Evolutionary conservation across 2,113 vertebrate species (phyloP), one percentile per base, ranked within the genome.

Genomic region (Periophthalmodon schlosseri): DNA sequence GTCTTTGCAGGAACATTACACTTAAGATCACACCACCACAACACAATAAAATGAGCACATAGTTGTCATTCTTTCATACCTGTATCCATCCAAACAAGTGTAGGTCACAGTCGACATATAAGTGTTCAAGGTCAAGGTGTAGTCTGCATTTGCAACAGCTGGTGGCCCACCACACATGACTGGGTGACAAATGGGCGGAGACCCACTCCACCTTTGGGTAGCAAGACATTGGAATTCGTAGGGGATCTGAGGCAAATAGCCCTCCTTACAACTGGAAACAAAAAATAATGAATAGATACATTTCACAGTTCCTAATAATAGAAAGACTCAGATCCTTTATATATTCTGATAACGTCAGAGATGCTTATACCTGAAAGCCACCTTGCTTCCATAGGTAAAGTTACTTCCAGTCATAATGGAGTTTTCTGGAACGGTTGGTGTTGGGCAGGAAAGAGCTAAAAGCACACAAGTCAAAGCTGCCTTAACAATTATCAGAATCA

Each of bases 351-450:
- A 66, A 69, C 58, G 58, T 6, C 64, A 52, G 44, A 67, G 86
- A 85, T 86, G 90, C 89, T 76, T 86, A 87, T 96, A 99, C 98
- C 96, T 97, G 93, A 96, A 99, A 70, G 87, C 93, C 89, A 98
- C 95, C 92, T 95, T 97, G 92, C 83, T 97, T 83, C 90, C 95
- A 84, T 94, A 98, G 49, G 96, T 98, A 93, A 97, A 97, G 86
- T 94, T 94, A 80, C 87, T 93, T 60, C 95, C 97, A 3, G 87
- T 91, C 91, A 96, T 85, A 76, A 85, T 56, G 72, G 96, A 91
- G 75, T 99, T 95, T 74, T 96, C 93, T 69, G 96, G 96, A 79
- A 94, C 63, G 70, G 78, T 65, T 67, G 96, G 96, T 44, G 5
- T 49, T 24, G 92, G 92, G 88, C 98, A 99, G 92, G 95, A 96